Evolutionary conservation across 2,113 vertebrate genomes (phyloP).

Genomic region (Cygnus atratus): DNA sequence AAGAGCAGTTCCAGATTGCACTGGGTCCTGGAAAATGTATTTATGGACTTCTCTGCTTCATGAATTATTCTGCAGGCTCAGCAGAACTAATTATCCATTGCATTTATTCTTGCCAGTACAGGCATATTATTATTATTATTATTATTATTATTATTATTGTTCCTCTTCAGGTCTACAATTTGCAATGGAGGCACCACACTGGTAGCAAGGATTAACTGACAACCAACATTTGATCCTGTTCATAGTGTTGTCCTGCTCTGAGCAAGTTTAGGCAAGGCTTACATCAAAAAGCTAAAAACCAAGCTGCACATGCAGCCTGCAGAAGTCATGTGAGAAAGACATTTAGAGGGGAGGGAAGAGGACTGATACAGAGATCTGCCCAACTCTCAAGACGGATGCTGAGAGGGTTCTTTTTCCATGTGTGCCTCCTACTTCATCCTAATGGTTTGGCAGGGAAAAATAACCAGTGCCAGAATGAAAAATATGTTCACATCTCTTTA

Average conservation of each 20-base stretch:
- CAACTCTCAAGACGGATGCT: neutral
- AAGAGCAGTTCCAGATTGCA: neutral
- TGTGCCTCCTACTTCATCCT: neutral
- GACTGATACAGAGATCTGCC: neutral
- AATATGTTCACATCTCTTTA: conserved; percentile 38
- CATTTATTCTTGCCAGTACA: neutral
- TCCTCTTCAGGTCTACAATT: neutral
- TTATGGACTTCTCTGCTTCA: neutral
- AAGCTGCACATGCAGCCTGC: accelerated
- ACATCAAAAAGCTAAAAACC: neutral
- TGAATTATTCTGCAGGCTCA: neutral
- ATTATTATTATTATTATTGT: too few relatives aligned
- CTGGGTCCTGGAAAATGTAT: neutral
- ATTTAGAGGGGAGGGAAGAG: neutral
- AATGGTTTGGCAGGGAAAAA: conserved; percentile 14
- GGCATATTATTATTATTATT: too few relatives aligned
- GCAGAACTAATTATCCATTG: neutral
- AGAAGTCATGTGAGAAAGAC: accelerated
- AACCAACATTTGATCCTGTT: neutral
- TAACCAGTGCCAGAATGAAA: conserved; percentile 12
- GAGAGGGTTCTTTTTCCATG: neutral
- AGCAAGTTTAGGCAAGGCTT: neutral
- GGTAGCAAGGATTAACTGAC: neutral
- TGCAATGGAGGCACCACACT: neutral
- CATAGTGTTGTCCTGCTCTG: neutral